Evolutionary conservation across 92 coral and sea anemone genomes (phyloP).

Genomic region (Phymanthus crucifer): DNA sequence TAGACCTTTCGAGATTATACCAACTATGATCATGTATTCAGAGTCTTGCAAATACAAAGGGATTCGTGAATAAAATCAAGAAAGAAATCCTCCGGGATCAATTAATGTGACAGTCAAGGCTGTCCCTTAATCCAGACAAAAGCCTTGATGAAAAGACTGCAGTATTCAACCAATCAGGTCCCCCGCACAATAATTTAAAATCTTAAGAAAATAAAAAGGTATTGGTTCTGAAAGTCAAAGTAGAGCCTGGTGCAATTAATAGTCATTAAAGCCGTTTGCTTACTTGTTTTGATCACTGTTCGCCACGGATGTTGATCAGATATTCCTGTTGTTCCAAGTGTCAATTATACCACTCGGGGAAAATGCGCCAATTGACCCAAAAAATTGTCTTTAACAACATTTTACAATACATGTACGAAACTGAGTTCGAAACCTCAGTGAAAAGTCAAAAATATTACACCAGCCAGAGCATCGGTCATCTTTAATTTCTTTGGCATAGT

Average conservation of each 20-base stretch:
- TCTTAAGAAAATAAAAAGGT: slow-evolving; percentile 14
- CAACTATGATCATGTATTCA: slow-evolving; percentile 20
- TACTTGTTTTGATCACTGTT: background rate
- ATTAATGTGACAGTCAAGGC: slow-evolving; percentile 37
- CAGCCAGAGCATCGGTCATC: background rate
- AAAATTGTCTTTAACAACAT: background rate
- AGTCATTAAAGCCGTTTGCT: slow-evolving; percentile 19
- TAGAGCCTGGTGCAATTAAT: slow-evolving; percentile 19
- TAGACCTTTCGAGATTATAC: slow-evolving; percentile 31
- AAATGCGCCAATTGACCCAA: background rate
- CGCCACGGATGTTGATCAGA: background rate
- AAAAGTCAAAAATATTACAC: background rate
- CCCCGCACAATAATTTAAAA: background rate
- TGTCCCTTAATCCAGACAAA: slow-evolving; percentile 24
- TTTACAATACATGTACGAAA: background rate
- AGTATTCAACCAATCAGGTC: slow-evolving; percentile 7
- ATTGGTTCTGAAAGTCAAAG: background rate
- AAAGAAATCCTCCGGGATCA: slow-evolving; percentile 54
- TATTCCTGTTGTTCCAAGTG: slow-evolving; percentile 6
- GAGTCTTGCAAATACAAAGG: slow-evolving; percentile 23
- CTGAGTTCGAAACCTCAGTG: background rate
- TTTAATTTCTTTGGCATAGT: slow-evolving; percentile 24
- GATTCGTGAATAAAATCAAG: slow-evolving; percentile 30
- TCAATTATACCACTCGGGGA: background rate
- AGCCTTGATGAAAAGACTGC: slow-evolving; percentile 5